These are phyloP conservation scores for Craseonycteris thonglongyai DNA, from an alignment of 2,113 vertebrate species.

Conservation along the genomic window DNA sequence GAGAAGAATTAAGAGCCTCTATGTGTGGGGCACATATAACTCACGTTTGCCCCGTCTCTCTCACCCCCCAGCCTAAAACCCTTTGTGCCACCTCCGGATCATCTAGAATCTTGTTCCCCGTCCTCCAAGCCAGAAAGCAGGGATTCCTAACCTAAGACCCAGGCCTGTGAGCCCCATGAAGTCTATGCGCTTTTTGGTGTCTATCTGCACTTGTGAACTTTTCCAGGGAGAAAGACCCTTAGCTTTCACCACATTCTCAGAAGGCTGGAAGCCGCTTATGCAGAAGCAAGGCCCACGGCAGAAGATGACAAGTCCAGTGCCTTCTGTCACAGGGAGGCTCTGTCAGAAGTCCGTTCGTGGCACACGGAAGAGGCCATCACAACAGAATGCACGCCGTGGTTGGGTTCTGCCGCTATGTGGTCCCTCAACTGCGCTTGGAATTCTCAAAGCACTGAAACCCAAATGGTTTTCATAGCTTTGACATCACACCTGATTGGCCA, in stretches of 20 bases:
- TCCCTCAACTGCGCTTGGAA: not conserved
- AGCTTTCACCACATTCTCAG: not conserved
- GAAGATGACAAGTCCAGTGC: too few species aligned
- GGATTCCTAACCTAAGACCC: not conserved
- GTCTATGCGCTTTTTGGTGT: not conserved
- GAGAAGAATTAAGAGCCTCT: not conserved
- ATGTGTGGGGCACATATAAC: accelerated
- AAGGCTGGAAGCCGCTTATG: not conserved
- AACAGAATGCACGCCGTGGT: accelerated
- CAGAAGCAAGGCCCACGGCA: not conserved
- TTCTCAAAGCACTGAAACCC: not conserved
- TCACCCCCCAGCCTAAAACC: not conserved
- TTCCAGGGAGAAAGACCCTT: not conserved
- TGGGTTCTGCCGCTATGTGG: too few species aligned
- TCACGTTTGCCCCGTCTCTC: too few species aligned
- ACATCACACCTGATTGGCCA: not conserved
- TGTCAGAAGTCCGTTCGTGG: not conserved
- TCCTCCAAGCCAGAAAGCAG: not conserved
- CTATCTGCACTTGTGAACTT: not conserved
- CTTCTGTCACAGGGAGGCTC: not conserved
- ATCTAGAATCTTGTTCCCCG: not conserved
- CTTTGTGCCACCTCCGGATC: not conserved
- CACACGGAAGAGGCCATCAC: not conserved
- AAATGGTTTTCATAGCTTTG: not conserved
- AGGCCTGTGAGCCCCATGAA: not conserved